Base-by-base conservation (phyloP, 2,113 vertebrate genomes). In the Microtus richardsoni region DNA sequence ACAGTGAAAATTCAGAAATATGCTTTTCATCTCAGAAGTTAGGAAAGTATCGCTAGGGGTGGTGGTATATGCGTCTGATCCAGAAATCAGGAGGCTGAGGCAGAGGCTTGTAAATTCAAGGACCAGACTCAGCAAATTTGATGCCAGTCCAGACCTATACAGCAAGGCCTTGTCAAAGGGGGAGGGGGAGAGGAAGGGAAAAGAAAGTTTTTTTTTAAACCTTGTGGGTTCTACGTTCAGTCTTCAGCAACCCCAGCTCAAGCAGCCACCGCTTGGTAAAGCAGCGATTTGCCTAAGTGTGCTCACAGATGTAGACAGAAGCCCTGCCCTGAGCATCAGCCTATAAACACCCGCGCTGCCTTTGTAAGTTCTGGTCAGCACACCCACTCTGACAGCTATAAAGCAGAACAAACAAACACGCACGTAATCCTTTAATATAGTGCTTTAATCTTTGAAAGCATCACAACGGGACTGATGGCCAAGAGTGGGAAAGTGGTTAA, bases 351-450 rank as follows among this genome's bases (percentile, higher is more conserved):
- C 17, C 7, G 13, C 17, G 28, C 54, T 70, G 28, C 58, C 36
- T 66, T 90, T 83, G 52, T 92, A 68, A 95, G 33, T 66, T 77
- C 84, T 88, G 39, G 0, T 79, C 62, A 88, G 36, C 52, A 75
- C 33, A 71, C 44, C 58, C 83, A 60, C 28, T 36, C 86, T 73
- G 86, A 73, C 68, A 73, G 41, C 68, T 30, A 4, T 30, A 30
- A 28, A 88, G 64, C 24, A 84, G 71, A 60, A 91, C 84, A 95
- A 93, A 84, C 75, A 75, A 96, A 94, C 26, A 74, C 2, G 90
- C 44, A 96, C 36, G 88, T 71, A 97, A 96, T 87, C 80, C 54
- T 88, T 89, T 92, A 74, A 71, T 92, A 74, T 54, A 88, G 28
- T 11, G 82, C 14, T n/a, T 93, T 87, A 90, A 84, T 88, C 52